Conservation (phyloP, 2,888 invertebrate species). For the Dasysyrphus tricinctus region DNA sequence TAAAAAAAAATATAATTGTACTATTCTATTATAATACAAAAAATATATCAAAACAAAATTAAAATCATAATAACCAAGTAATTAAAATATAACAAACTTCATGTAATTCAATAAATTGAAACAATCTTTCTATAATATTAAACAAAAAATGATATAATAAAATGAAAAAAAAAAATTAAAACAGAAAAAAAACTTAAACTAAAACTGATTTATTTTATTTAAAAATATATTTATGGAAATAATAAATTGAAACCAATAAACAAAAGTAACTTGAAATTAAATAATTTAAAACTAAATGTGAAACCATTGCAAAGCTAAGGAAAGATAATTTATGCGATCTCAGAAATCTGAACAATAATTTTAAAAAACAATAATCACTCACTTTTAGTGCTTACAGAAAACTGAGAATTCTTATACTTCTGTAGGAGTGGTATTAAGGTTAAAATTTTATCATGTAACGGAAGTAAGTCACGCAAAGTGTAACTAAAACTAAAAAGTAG, state of each 20-base stretch:
- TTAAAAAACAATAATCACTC: too few relatives aligned
- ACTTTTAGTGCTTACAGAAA: too few relatives aligned
- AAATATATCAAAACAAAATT: not conserved
- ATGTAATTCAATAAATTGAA: constrained; percentile 51
- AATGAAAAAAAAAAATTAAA: not conserved
- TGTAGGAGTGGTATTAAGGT: too few relatives aligned
- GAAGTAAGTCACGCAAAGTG: too few relatives aligned
- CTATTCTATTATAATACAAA: constrained; percentile 42
- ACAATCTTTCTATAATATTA: constrained; percentile 41
- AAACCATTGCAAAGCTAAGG: not conserved
- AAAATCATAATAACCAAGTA: constrained; percentile 29
- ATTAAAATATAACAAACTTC: not conserved
- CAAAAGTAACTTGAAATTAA: not conserved
- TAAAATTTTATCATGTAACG: too few relatives aligned
- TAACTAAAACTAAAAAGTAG: too few relatives aligned
- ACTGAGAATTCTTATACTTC: too few relatives aligned
- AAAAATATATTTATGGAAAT: not conserved
- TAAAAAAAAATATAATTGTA: constrained; percentile 21
- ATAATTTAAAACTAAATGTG: not conserved
- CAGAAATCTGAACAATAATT: too few relatives aligned
- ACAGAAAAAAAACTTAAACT: not conserved
- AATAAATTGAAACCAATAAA: constrained; percentile 4
- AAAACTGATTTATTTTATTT: constrained; percentile 29
- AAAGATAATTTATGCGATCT: too few relatives aligned
- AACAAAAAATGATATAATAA: constrained; percentile 49